Evolutionary conservation across 2,113 vertebrate genomes (phyloP), one percentile per base, ranked within the genome.

Genomic region (Irena cyanogastra): DNA sequence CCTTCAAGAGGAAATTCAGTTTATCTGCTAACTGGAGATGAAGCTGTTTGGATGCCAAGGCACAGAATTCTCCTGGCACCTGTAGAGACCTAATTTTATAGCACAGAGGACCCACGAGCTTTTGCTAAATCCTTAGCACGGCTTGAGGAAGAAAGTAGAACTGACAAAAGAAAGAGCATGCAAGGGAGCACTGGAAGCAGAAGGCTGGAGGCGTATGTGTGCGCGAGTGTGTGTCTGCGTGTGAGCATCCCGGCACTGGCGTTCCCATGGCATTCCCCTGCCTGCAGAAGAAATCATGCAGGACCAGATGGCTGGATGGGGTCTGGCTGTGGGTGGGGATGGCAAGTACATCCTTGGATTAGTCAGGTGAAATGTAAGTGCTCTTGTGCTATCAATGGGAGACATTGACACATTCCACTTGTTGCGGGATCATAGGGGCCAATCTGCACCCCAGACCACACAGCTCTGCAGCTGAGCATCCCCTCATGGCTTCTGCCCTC

Each of bases 241-340:
- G 84, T 91, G 84, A 94, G 87, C 93, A 94, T 94, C 84, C 52
- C 50, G 0, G 78, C 78, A 72, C 45, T 50, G 71, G 81, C 13
- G 16, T 96, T 95, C 93, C 89, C 87, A 68, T 94, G 83, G 78
- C 84, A 85, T 97, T 97, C 96, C 87, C 87, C 72, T 82, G 84
- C 65, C 93, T 91, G 81, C 90, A 82, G 90, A 91, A 93, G 95
- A 77, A 93, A 91, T 94, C 82, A 68, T 5, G 1, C 17, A 33
- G 78, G 90, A 82, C 94, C 90, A 93, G 95, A 87, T 87, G 87
- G 77, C 87, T 96, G 81, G 42, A 93, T 81, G 71, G 83, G 91
- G 81, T 89, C 76, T 56, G 50, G 69, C 72, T 77, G 86, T 87
- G 80, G 56, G 86, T 92, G 71, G 65, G 64, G 71, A 63, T 81